Percentiles rank a stretch among this genome's conserved stretches.
Evolutionary conservation across 2,797 vertebrate genomes (phyloP).

Genomic region (Thamnophis elegans): DNA sequence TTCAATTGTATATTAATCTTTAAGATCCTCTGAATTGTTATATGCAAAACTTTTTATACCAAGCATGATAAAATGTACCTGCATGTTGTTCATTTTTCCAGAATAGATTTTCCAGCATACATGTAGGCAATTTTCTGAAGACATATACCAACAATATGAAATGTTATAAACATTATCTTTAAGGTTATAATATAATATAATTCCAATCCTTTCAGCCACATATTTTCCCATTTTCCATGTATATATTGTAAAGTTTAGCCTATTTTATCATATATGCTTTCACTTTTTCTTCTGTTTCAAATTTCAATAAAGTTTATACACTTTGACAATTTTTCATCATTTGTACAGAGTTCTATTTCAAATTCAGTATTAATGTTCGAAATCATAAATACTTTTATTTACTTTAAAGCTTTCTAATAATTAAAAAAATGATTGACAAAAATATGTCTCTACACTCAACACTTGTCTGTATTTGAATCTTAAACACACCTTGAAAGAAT

Average conservation of each 20-base stretch:
- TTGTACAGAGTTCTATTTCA: not conserved
- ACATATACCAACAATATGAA: no score
- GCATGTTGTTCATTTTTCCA: not conserved
- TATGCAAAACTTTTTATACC: not conserved
- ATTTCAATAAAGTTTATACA: not conserved
- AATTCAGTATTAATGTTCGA: not conserved
- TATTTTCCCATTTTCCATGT: not conserved
- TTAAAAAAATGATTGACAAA: not conserved
- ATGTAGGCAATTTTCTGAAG: no score
- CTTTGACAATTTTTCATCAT: not conserved
- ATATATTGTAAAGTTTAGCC: not conserved
- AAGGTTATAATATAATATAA: no score
- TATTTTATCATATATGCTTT: not conserved
- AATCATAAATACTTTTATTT: not conserved
- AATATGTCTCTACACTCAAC: not conserved
- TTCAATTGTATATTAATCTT: not conserved
- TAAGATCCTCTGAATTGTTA: not conserved
- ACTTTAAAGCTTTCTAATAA: not conserved
- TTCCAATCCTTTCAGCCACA: not conserved
- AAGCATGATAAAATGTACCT: not conserved
- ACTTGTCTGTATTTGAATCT: not conserved
- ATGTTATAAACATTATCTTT: no score
- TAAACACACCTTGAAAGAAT: not conserved
- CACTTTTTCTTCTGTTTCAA: not conserved
- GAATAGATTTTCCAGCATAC: not conserved